Base-by-base conservation (phyloP, 2,888 invertebrate species). In the Bombyx huttoni region DNA sequence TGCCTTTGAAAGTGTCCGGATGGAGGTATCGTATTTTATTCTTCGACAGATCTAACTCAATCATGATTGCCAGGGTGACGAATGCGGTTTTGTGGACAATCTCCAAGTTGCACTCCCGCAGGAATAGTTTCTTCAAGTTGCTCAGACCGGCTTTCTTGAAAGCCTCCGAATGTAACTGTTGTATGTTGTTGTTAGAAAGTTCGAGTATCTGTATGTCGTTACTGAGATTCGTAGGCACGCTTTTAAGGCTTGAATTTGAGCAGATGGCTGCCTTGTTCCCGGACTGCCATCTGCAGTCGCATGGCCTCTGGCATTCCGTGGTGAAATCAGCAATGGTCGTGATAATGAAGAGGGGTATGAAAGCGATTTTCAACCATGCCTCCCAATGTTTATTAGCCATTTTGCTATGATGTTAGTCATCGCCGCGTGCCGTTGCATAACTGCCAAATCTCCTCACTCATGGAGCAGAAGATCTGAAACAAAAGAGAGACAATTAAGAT, bases 251-350 rank as follows among this genome's bases (percentile, higher is more conserved):
- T 49, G 91, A 91, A 56, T 90, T 90, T 50, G 91, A 91, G 80
- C 97, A 97, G 65, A 96, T 94, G 34, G 96, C 96, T 2, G 93
- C 92, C 77, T 94, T 95, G 76, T 94, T 95, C 0, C 96, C 96
- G 33, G 93, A 93, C 53, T 92, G 92, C 96, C 97, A 97, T 67
- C 93, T 92, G 77, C 97, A 97, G 70, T 93, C 92, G 81, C 97
- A 97, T 13, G 90, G 89, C 58, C 90, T 81, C 58, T 91, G 91
- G 82, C 94, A 94, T 75, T 90, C 90, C 48, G 90, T 90, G 54
- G 90, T 90, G 75, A 91, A 91, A 65, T 88, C 89, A 56, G 89
- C 88, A 56, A 79, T 75, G 52, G 84, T 80, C 34, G 82, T 75
- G 35, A 83, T 64, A 34, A 78, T 63, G 53, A 81, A 70, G 55